Base-by-base conservation (phyloP, 2,113 vertebrate genomes). In the Halcyon senegalensis region DNA sequence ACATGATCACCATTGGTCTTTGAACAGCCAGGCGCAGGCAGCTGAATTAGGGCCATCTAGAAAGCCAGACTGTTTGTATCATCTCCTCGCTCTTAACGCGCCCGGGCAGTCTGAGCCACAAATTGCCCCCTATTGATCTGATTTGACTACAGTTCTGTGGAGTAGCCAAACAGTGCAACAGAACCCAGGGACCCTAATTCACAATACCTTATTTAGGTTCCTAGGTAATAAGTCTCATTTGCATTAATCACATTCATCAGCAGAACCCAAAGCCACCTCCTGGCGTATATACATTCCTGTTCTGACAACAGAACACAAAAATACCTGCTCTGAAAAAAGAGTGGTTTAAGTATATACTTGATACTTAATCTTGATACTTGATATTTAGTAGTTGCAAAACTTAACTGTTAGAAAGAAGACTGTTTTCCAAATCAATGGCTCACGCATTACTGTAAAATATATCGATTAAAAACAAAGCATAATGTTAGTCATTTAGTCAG, bases 391-490 rank as follows among this genome's bases (percentile, higher is more conserved):
- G 94, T 96, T 88, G 68, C 93, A 97, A 95, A 97, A 97, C 93
- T 97, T 97, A 96, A 94, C 72, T 79, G 68, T 85, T 73, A 91
- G 93, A 85, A 95, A 88, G 95, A 94, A 66, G 83, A 76, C 23
- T 56, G 28, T 97, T 98, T 97, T 97, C 95, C 97, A 96, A 98
- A 99, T 99, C 99, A 98, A 99, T 99, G 98, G 96, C 95, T 98
- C 98, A 98, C 96, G 63, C 99, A 99, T 99, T 99, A 99, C 99
- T 98, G 98, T 99, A 99, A 99, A 99, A 99, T 98, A 98, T 99
- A 99, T 99, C 94, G 99, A 99, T 99, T 99, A 96, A 98, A 98
- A 98, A 98, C 98, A 98, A 98, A 98, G 98, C 97, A 98, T 98
- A 98, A 98, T 98, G 98, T 99, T 99, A 98, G 98, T 98, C 98